Percentiles rank a stretch among this genome's conserved stretches.
Conservation (phyloP, 1,140 invertebrate genomes). For the Drosophila tsacasi region DNA sequence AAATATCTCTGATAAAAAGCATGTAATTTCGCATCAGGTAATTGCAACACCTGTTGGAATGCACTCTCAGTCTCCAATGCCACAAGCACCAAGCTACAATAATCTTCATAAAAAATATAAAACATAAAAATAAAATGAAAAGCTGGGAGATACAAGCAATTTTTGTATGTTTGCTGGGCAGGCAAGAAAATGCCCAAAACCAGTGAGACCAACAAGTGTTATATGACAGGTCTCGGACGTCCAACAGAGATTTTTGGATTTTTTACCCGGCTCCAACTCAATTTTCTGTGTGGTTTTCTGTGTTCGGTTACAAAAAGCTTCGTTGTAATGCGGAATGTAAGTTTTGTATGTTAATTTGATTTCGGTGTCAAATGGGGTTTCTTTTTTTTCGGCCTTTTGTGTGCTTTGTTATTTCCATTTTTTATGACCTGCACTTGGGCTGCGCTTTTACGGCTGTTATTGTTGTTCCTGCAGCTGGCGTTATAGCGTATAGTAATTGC, state of each 20-base stretch:
- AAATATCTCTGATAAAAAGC: not conserved
- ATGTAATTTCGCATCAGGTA: not conserved
- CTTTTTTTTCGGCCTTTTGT: constrained; percentile 11
- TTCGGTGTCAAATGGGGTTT: constrained; percentile 71
- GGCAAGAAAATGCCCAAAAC: constrained; percentile 35
- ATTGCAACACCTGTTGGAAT: constrained; percentile 34
- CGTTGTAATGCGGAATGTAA: constrained; percentile 57
- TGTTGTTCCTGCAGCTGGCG: constrained; percentile 21
- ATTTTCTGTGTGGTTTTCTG: constrained; percentile 24
- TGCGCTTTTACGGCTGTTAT: constrained; percentile 67
- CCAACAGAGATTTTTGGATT: constrained; percentile 63
- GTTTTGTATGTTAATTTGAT: constrained; percentile 82
- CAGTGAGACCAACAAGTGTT: constrained; percentile 47
- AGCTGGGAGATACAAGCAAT: constrained; percentile 26
- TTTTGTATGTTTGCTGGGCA: constrained; percentile 9
- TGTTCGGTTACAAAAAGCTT: constrained; percentile 46
- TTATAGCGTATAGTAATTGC: constrained; percentile 43
- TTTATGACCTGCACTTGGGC: constrained; percentile 72
- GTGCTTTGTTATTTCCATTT: constrained; percentile 43
- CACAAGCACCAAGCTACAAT: constrained; percentile 19
- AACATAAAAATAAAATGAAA: constrained; percentile 10
- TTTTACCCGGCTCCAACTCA: constrained; percentile 9
- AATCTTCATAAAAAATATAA: constrained; percentile 22
- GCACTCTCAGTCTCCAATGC: constrained; percentile 6
- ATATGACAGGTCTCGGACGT: constrained; percentile 72